These are phyloP conservation scores for Gastrophryne carolinensis DNA, from an alignment of 2,797 vertebrate species.

Conservation along the genomic window DNA sequence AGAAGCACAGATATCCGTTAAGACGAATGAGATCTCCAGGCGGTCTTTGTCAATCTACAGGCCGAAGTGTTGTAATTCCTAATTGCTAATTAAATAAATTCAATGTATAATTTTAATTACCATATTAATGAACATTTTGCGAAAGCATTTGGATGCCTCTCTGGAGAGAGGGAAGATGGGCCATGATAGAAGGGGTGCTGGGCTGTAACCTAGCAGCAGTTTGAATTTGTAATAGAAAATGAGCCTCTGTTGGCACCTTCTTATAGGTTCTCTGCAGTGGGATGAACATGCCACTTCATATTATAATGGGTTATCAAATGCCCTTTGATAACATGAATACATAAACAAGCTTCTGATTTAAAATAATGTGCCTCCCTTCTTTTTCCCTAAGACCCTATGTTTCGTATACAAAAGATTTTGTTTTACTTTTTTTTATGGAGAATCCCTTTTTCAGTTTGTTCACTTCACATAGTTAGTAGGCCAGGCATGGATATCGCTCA, in stretches of 20 bases:
- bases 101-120: slow-evolving; percentile 49
- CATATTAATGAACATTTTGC: slow-evolving; percentile 47
- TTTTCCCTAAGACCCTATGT: no score
- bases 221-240: slow-evolving; percentile 4
- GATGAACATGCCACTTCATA: not conserved
- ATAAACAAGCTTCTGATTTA: no score
- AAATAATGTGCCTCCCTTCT: no score
- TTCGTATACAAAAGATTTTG: no score
- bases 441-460: no score
- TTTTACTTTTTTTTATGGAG: no score
- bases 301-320: not conserved
- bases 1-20: not conserved
- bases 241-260: not conserved
- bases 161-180: not conserved
- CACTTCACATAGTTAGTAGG: no score
- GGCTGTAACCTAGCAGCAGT: slow-evolving; percentile 25
- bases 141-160: not conserved
- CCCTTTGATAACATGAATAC: no score
- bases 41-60: slow-evolving; percentile 28
- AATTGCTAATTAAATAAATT: slow-evolving; percentile 46
- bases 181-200: not conserved
- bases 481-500: no score
- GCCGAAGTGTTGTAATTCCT: slow-evolving; percentile 31
- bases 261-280: not conserved
- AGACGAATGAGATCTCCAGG: slow-evolving; percentile 7